Evolutionary conservation across 2,113 vertebrate genomes (phyloP).

Genomic region (Actenoides hombroni): DNA sequence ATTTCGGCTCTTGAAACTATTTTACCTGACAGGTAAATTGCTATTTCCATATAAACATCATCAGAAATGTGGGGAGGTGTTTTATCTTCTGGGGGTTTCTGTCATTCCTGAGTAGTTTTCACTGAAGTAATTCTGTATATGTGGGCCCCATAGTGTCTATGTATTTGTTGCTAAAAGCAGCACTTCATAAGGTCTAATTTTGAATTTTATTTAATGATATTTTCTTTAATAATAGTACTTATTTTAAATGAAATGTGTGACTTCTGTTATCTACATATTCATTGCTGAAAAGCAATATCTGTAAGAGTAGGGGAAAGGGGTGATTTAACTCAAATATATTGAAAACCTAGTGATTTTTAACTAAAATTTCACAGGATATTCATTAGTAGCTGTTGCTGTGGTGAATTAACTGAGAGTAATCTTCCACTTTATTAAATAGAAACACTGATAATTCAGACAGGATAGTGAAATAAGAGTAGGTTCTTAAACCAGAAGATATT

Average conservation of each 20-base stretch:
- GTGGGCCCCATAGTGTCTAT: not conserved
- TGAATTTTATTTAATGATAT: not conserved
- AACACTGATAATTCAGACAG: not conserved
- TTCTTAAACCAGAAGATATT: not conserved
- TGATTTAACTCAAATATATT: not conserved
- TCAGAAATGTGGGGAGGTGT: not conserved
- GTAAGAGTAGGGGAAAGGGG: not conserved
- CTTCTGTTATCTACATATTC: not conserved
- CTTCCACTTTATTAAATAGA: not conserved
- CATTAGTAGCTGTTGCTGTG: not conserved
- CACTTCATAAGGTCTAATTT: not conserved
- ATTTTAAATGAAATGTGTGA: not conserved
- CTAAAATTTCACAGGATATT: not conserved
- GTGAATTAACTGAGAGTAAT: not conserved
- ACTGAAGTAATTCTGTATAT: not conserved
- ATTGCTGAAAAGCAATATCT: not conserved
- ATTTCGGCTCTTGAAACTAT: constrained; percentile 96
- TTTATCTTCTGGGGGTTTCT: not conserved
- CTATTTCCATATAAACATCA: not conserved
- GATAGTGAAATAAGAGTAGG: not conserved
- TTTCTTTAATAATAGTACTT: not conserved
- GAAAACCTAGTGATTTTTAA: not conserved
- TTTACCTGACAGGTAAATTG: constrained; percentile 91
- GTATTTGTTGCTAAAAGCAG: not conserved
- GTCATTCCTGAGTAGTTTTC: not conserved